Base-by-base conservation (phyloP, 1,140 invertebrate genomes). In the Leguminivora glycinivorella region DNA sequence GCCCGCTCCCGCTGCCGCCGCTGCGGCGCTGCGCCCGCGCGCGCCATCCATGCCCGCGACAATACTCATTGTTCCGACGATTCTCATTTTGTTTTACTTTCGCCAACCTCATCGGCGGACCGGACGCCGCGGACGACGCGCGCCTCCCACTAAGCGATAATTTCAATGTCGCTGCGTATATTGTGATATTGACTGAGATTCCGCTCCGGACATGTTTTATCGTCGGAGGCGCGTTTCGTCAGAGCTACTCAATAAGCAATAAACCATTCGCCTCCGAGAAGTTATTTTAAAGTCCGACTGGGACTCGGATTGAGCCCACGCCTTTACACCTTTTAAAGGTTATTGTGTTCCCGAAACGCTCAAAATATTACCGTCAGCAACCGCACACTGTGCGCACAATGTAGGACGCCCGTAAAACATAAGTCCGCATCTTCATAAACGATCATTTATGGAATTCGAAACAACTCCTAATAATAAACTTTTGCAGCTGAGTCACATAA, bases 191-290 rank as follows among this genome's bases (percentile, higher is more conserved):
- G 87, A 87, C 79, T 85, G 87, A 85, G 87, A 91, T 88, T 91
- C 84, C 84, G 78, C 82, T 80, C 76, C 75, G 77, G 68, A 69
- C 81, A 83, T 83, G 79, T 87, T 89, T 84, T 83, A 83, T 82
- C 81, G 75, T 84, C 83, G 72, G 76, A 77, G 77, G 80, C 81
- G 81, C 85, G 82, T 81, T 84, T 84, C 84, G 85, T 88, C 85
- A 84, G 83, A 78, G 81, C 84, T 81, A 83, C 86, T 89, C 89
- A 91, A 91, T 91, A 89, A 89, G 89, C 89, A 85, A 89, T 91
- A 91, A 90, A 91, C 86, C 84, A 89, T 89, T 84, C 87, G 83
- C 79, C 85, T 87, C 83, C 87, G 79, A 89, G 87, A 86, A 90
- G 85, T 87, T 86, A 88, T 89, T 88, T 87, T 84, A 81, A 85